phyloP scores from a whole-genome alignment of 2,888 invertebrate genomes.

The Cepaea hortensis region DNA sequence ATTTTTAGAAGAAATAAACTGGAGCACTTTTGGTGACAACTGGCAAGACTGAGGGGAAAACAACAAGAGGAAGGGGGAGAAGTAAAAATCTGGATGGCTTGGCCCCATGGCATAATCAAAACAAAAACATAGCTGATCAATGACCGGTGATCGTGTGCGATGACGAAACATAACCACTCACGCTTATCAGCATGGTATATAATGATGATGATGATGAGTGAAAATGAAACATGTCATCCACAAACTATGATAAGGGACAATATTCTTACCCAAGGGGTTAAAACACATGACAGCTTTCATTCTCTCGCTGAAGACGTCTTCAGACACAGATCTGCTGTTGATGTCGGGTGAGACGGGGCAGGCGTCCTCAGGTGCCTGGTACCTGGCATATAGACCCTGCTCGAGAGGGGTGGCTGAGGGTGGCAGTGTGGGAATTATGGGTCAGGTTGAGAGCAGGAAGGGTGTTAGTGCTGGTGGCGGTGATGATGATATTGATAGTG shows the following conservation, averaged over 20 bases:
- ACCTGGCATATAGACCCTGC: slow-evolving; percentile 64
- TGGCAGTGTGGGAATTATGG: slow-evolving; percentile 1
- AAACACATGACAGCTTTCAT: neutral
- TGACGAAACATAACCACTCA: no score
- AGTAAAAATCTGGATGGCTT: no score
- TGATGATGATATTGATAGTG: neutral
- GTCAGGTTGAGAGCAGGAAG: neutral
- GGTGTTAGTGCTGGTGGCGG: no score
- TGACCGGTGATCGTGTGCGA: no score
- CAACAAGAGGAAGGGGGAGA: no score
- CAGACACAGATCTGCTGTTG: neutral
- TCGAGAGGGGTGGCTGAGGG: slow-evolving; percentile 61
- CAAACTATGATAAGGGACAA: neutral
- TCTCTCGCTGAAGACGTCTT: neutral
- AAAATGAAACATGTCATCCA: neutral
- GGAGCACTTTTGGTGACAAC: neutral
- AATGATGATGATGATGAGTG: neutral
- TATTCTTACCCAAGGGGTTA: neutral
- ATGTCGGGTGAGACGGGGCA: slow-evolving; percentile 51
- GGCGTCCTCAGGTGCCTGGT: slow-evolving; percentile 59
- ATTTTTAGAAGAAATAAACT: neutral
- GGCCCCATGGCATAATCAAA: no score
- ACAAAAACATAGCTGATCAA: no score
- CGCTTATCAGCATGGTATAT: no score
- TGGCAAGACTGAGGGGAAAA: no score